Evolutionary conservation across 2,113 vertebrate species (phyloP).

Genomic region (Oenanthe oenanthe): DNA sequence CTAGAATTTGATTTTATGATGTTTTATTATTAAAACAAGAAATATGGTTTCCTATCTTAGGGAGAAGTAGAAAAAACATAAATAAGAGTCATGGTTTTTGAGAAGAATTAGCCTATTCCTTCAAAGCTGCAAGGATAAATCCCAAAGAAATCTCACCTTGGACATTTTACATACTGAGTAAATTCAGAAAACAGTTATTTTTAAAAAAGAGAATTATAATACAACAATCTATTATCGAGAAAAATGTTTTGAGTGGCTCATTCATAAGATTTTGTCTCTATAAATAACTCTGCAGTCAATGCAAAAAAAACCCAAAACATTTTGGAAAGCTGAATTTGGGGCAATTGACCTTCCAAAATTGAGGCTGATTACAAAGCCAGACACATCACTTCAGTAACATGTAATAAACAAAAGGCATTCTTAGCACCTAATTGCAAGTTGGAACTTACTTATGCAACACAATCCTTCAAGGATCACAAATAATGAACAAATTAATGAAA

Average conservation of each 20-base stretch:
- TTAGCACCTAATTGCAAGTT: slow-evolving; percentile 7
- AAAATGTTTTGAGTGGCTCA: background rate
- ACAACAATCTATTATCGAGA: background rate
- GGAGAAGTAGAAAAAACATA: slow-evolving; percentile 54
- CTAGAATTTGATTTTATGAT: slow-evolving; percentile 58
- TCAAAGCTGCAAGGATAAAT: background rate
- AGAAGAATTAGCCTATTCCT: background rate
- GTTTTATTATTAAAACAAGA: slow-evolving; percentile 61
- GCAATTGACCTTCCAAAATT: background rate
- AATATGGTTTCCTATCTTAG: slow-evolving; percentile 55
- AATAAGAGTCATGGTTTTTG: background rate
- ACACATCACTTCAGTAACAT: background rate
- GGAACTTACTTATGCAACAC: slow-evolving; percentile 36
- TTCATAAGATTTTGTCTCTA: background rate
- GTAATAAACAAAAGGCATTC: slow-evolving; percentile 4
- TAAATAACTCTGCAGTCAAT: background rate
- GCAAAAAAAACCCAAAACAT: background rate
- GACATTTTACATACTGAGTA: background rate
- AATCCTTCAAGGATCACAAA: slow-evolving; percentile 26
- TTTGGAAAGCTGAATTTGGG: background rate
- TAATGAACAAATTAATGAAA: slow-evolving; percentile 58
- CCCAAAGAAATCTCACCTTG: background rate
- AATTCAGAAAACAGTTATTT: background rate
- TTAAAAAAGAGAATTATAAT: background rate
- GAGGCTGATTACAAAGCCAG: background rate